A percentile compares a stretch with the other conserved stretches of the same genome.
Conservation (phyloP, 2,888 invertebrate species). For the Stenolophus ochropezus region DNA sequence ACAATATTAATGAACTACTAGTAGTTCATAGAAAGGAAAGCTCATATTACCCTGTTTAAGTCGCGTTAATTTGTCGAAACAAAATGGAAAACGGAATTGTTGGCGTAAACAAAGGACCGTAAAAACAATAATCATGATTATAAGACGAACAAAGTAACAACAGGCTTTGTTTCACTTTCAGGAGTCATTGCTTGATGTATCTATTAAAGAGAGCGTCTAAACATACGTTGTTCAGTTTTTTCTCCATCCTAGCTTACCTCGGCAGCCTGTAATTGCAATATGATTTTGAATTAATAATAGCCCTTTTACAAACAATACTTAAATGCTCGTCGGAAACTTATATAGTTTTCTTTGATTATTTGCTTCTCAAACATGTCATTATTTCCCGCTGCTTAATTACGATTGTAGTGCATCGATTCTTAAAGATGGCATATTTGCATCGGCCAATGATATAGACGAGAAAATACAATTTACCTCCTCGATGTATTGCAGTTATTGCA, state of each 20-base stretch:
- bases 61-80: neutral
- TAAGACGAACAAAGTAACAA: neutral
- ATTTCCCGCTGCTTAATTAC: neutral
- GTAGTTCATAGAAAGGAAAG: neutral
- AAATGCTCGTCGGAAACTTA: neutral
- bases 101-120: neutral
- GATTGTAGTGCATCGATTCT: too few relatives aligned
- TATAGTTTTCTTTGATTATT: neutral
- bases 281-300: constrained; percentile 12
- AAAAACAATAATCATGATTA: neutral
- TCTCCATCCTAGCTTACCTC: neutral
- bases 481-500: too few relatives aligned
- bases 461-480: too few relatives aligned
- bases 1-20: neutral
- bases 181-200: neutral
- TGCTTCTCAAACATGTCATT: neutral
- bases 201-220: neutral
- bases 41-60: neutral
- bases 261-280: neutral
- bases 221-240: neutral
- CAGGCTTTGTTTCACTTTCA: neutral
- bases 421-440: too few relatives aligned
- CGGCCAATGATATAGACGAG: too few relatives aligned
- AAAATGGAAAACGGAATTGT: neutral
- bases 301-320: neutral